A percentile compares a stretch with the other conserved stretches of the same genome.
These are phyloP conservation scores for Echeneis naucrates DNA, from an alignment of 2,797 vertebrate genomes.

Conservation along the genomic window DNA sequence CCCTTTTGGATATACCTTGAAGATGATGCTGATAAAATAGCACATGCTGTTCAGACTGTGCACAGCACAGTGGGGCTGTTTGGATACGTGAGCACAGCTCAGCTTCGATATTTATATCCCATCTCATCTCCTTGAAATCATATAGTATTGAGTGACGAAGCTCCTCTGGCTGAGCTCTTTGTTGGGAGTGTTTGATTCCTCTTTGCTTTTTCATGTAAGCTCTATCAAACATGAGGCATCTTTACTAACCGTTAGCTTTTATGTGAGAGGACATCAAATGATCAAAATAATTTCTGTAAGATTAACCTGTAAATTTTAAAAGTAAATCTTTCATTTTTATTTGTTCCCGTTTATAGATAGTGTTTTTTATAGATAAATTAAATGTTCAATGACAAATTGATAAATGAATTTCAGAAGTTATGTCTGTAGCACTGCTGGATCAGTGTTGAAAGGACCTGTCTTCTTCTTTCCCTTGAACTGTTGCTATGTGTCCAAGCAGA, in stretches of 20 bases:
- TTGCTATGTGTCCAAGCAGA: conserved; percentile 4
- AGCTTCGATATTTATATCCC: conserved; percentile 63
- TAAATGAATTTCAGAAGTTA: not conserved
- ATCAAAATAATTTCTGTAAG: not conserved
- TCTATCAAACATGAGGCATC: not conserved
- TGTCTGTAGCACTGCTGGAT: not conserved
- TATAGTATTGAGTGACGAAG: conserved; percentile 57
- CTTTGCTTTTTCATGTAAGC: conserved; percentile 5
- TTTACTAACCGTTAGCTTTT: not conserved
- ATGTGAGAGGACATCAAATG: not conserved
- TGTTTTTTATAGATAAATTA: not conserved
- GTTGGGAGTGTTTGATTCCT: conserved; percentile 10
- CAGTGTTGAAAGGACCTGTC: not conserved
- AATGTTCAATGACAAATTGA: not conserved
- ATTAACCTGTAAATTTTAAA: not conserved
- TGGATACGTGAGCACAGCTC: conserved; percentile 48
- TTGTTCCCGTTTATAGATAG: no score
- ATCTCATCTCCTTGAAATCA: conserved; percentile 60
- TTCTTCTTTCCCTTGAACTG: not conserved
- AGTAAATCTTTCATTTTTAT: no score
- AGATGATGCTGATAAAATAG: conserved; percentile 56
- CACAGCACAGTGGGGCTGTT: conserved; percentile 30
- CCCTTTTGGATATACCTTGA: conserved; percentile 26
- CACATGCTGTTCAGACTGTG: conserved; percentile 31
- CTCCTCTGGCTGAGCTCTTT: conserved; percentile 29